Evolutionary conservation across 2,888 invertebrate species (phyloP).

Genomic region (Amiota communis): DNA sequence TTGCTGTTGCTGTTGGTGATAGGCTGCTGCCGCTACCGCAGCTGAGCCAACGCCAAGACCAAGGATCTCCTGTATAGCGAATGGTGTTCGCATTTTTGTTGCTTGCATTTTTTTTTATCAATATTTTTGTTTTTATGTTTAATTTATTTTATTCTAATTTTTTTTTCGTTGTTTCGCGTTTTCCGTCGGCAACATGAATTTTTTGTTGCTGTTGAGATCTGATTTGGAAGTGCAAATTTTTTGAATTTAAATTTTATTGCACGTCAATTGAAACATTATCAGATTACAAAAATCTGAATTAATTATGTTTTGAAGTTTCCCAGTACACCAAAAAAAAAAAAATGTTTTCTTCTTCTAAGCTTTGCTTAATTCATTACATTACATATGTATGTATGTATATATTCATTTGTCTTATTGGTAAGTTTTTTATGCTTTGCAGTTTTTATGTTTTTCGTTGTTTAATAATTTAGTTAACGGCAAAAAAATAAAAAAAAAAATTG

Average conservation of each 20-base stretch:
- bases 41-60: conserved; percentile 69
- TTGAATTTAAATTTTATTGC: background rate
- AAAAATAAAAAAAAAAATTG: too few relatives aligned
- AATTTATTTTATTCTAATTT: conserved; percentile 12
- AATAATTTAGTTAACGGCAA: too few relatives aligned
- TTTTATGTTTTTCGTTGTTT: too few relatives aligned
- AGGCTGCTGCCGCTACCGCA: conserved; percentile 58
- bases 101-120: conserved; percentile 67
- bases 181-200: conserved; percentile 7
- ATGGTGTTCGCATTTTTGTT: conserved; percentile 73
- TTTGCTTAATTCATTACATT: too few relatives aligned
- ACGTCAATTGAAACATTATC: background rate
- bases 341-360: background rate
- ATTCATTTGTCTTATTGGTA: too few relatives aligned
- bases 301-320: too few relatives aligned
- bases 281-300: too few relatives aligned
- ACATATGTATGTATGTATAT: too few relatives aligned
- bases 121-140: background rate
- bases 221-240: background rate
- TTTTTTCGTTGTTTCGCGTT: background rate
- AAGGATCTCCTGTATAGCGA: conserved; percentile 72
- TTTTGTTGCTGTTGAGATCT: conserved; percentile 30
- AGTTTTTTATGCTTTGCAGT: too few relatives aligned
- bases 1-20: conserved; percentile 62
- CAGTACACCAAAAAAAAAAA: background rate